Evolutionary conservation across 2,113 vertebrate genomes (phyloP), one percentile per base, ranked within the genome.

Genomic region (Albula glossodonta): DNA sequence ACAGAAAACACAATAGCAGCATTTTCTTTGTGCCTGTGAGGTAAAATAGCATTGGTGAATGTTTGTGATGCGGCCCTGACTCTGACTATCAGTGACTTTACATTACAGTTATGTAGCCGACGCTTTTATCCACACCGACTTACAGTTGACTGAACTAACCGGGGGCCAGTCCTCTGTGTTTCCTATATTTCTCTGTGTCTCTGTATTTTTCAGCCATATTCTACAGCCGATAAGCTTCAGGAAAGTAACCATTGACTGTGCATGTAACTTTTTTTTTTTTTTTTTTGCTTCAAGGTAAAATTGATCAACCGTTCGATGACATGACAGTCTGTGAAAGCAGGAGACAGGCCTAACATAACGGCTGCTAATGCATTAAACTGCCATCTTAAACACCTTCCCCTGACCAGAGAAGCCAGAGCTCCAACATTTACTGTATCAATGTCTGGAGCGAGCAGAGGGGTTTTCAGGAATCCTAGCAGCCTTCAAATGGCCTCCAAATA

Each of bases 321-420:
- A 10, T 5, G n/a, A 22, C 22, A 74, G 70, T 5, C n/a, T 31
- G n/a, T 25, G 70, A 31, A 74, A 74, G 70, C 48, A 49, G 82
- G 15, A 0, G 49, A 50, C 1, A 4, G 3, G 9, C n/a, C 83
- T 51, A 49, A 51, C 81, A 82, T 77, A 83, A 74, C 74, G 74
- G 70, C 83, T 80, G 78, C 78, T 13, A 57, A 57, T 25, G 49
- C 57, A 85, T 74, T 78, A 78, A 57, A 57, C 84, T 82, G 80
- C 50, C 78, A 82, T 80, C 77, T 70, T 82, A 81, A 66, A 41
- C 31, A 41, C 74, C 60, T 78, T 89, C 50, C 84, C 80, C 25
- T 82, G 78, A 77, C 22, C n/a, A 74, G 22, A 5, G n/a, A 74
- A 10, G 3, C 22, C 70, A 5, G 63, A 70, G 22, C 17, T 17